A percentile compares a stretch with the other conserved stretches of the same genome.
phyloP scores from a whole-genome alignment of 2,113 vertebrate genomes.

The Sphyrna mokarran region DNA sequence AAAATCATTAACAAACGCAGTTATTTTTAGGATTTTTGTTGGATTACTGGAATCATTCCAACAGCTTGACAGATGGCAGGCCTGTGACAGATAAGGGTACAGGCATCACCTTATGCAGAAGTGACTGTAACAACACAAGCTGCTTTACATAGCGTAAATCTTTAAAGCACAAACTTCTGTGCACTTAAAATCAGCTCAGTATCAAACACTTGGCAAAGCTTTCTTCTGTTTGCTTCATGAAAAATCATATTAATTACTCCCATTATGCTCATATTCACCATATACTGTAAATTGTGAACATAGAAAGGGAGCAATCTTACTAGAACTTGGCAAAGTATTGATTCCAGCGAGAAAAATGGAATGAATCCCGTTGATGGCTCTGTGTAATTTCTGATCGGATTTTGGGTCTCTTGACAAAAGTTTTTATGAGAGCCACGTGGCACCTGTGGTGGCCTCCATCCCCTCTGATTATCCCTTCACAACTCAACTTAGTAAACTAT shows the following conservation, averaged over 20 bases:
- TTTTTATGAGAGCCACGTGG: too few relatives aligned
- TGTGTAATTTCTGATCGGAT: too few relatives aligned
- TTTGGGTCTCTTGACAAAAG: too few relatives aligned
- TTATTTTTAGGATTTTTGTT: slow-evolving; percentile 13
- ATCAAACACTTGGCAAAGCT: neutral
- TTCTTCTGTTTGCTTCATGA: neutral
- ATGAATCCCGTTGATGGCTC: too few relatives aligned
- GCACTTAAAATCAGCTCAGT: neutral
- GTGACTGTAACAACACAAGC: neutral
- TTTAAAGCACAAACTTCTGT: neutral
- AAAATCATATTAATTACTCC: neutral
- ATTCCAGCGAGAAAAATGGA: too few relatives aligned
- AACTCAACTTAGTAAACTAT: too few relatives aligned
- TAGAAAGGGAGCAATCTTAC: neutral
- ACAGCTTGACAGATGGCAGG: neutral
- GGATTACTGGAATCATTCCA: neutral
- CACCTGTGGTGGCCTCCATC: too few relatives aligned
- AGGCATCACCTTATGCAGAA: neutral
- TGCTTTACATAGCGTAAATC: neutral
- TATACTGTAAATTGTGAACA: neutral
- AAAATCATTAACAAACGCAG: neutral
- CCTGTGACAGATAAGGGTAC: slow-evolving; percentile 7
- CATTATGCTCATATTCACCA: neutral
- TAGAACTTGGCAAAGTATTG: too few relatives aligned
- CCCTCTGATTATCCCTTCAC: too few relatives aligned